Percentiles rank a stretch among this genome's conserved stretches.
Evolutionary conservation across 2,888 invertebrate species (phyloP).

Genomic region (Notocelia uddmanniana): DNA sequence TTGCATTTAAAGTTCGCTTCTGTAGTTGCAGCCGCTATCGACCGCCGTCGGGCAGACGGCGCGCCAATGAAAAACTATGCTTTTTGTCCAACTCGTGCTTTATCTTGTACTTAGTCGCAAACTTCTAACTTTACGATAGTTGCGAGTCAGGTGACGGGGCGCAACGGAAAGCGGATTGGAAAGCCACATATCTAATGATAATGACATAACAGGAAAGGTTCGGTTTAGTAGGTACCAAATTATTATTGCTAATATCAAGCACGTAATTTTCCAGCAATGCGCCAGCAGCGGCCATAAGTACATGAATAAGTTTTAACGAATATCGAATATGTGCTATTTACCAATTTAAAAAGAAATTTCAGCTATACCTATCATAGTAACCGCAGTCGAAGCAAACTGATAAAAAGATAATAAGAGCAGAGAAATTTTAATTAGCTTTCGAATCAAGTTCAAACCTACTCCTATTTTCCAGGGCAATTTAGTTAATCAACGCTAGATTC

Average conservation of each 20-base stretch:
- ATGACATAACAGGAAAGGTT: background rate
- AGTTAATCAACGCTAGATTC: slow-evolving; percentile 27
- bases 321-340: too few species aligned
- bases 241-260: background rate
- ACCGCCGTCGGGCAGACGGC: slow-evolving; percentile 65
- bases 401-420: slow-evolving; percentile 35
- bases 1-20: slow-evolving; percentile 54
- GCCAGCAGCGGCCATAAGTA: background rate
- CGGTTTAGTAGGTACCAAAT: background rate
- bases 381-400: slow-evolving; percentile 18
- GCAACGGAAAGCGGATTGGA: background rate
- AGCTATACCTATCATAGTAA: background rate
- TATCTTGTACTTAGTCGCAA: slow-evolving; percentile 57
- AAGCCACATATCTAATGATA: background rate
- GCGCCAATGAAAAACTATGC: slow-evolving; percentile 78
- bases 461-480: slow-evolving; percentile 15
- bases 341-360: too few species aligned
- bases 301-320: too few species aligned
- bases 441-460: slow-evolving; percentile 24
- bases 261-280: too few species aligned
- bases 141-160: slow-evolving; percentile 7
- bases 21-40: slow-evolving; percentile 71
- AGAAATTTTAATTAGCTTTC: slow-evolving; percentile 35
- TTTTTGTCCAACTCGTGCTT: slow-evolving; percentile 64
- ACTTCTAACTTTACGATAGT: slow-evolving; percentile 53